Evolutionary conservation across 2,888 invertebrate genomes (phyloP).

Genomic region (Pyralis farinalis): DNA sequence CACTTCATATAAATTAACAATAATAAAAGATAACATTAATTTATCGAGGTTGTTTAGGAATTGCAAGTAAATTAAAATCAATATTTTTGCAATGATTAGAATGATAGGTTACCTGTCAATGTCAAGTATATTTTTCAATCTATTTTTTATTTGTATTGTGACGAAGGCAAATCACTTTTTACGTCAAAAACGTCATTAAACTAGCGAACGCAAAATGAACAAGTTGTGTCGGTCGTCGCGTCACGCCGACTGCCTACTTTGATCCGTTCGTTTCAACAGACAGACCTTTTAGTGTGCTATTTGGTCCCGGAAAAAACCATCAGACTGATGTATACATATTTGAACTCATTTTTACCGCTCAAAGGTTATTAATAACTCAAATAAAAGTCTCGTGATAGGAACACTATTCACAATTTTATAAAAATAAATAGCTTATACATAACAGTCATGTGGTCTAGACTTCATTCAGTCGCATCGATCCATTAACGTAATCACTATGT

Average conservation of each 20-base stretch:
- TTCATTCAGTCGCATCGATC: background rate
- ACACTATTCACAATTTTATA: background rate
- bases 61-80: conserved; percentile 34
- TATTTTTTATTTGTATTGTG: conserved; percentile 16
- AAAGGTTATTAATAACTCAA: too few species aligned
- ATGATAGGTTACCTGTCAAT: conserved; percentile 63
- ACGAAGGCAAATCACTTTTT: conserved; percentile 3
- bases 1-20: conserved; percentile 14
- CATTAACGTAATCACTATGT: conserved; percentile 5
- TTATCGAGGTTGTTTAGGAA: too few species aligned
- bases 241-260: conserved; percentile 35
- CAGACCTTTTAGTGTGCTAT: too few species aligned
- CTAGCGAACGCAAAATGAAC: conserved; percentile 25
- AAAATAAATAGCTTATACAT: background rate
- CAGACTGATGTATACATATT: too few species aligned
- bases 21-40: background rate
- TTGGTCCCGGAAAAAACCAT: conserved; percentile 34
- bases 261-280: too few species aligned
- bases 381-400: background rate
- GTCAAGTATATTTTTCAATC: conserved; percentile 39
- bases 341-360: too few species aligned
- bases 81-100: conserved; percentile 35
- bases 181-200: background rate
- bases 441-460: background rate
- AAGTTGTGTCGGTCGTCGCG: conserved; percentile 38